A percentile compares a stretch with the other conserved stretches of the same genome.
Evolutionary conservation across 2,888 invertebrate genomes (phyloP).

Genomic region (Azorinus chamasolen): DNA sequence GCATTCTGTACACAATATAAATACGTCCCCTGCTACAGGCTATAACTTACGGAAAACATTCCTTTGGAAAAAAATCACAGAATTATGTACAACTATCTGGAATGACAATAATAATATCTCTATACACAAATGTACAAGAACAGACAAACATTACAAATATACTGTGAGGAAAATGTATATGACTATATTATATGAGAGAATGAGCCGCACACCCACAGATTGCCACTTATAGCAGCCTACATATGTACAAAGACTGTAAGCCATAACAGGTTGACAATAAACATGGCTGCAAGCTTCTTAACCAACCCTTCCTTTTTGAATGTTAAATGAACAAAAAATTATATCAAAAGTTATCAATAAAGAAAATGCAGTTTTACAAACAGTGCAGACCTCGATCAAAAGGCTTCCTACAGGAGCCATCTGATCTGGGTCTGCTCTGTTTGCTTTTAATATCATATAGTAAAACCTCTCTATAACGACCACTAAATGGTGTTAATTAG

Average conservation of each 20-base stretch:
- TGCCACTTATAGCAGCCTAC: not conserved
- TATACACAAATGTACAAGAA: conserved; percentile 24
- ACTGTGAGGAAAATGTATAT: not conserved
- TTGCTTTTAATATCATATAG: too few relatives aligned
- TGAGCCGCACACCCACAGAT: not conserved
- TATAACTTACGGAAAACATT: conserved; percentile 42
- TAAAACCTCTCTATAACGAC: too few relatives aligned
- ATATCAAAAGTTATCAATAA: too few relatives aligned
- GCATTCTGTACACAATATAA: conserved; percentile 29
- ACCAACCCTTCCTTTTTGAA: too few relatives aligned
- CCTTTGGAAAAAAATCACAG: conserved; percentile 49
- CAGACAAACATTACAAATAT: not conserved
- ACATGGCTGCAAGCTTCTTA: too few relatives aligned
- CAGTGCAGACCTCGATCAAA: too few relatives aligned
- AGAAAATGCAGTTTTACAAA: too few relatives aligned
- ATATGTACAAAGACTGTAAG: not conserved
- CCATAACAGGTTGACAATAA: too few relatives aligned
- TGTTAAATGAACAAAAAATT: too few relatives aligned
- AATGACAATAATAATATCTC: conserved; percentile 53
- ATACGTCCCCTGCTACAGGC: conserved; percentile 26
- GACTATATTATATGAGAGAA: conserved; percentile 2
- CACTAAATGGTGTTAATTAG: too few relatives aligned
- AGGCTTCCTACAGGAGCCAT: too few relatives aligned
- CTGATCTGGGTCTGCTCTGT: too few relatives aligned
- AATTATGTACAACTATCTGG: conserved; percentile 49